phyloP scores from a whole-genome alignment of 2,888 invertebrate genomes.

The Craniophora ligustri region DNA sequence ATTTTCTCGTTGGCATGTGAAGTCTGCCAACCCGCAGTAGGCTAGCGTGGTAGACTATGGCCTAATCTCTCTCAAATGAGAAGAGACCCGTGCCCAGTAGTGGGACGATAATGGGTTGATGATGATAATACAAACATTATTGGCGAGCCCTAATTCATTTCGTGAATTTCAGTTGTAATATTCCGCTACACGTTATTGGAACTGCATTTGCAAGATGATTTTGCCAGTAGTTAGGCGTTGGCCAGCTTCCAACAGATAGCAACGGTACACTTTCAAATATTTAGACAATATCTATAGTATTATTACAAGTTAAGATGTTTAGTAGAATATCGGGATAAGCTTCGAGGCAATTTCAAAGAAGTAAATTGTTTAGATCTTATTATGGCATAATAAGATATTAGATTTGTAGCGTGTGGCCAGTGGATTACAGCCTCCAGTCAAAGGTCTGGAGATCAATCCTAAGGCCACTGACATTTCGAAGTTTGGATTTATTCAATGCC shows the following conservation, averaged over 20 bases:
- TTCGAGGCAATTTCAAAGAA: conserved; percentile 6
- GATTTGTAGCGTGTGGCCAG: no score
- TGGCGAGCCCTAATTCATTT: conserved; percentile 31
- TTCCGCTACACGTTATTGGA: conserved; percentile 53
- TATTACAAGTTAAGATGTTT: conserved; percentile 27
- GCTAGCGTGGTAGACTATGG: no score
- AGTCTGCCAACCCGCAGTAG: no score
- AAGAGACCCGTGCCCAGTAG: no score
- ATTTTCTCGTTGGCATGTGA: no score
- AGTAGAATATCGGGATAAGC: conserved; percentile 17
- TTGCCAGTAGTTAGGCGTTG: conserved; percentile 56
- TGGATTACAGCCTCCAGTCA: no score
- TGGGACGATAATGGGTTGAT: no score
- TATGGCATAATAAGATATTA: neutral
- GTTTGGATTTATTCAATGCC: no score
- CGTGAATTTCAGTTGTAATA: conserved; percentile 57
- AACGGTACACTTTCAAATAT: conserved; percentile 55
- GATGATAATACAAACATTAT: conserved; percentile 16
- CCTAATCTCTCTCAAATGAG: no score
- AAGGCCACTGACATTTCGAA: no score
- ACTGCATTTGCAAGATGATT: conserved; percentile 62
- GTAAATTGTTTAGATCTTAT: neutral
- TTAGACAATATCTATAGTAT: conserved; percentile 52
- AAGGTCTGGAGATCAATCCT: no score
- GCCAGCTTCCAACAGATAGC: conserved; percentile 57